These are phyloP conservation scores for Hiodon tergisus DNA, from an alignment of 2,113 vertebrate species.

Conservation along the genomic window DNA sequence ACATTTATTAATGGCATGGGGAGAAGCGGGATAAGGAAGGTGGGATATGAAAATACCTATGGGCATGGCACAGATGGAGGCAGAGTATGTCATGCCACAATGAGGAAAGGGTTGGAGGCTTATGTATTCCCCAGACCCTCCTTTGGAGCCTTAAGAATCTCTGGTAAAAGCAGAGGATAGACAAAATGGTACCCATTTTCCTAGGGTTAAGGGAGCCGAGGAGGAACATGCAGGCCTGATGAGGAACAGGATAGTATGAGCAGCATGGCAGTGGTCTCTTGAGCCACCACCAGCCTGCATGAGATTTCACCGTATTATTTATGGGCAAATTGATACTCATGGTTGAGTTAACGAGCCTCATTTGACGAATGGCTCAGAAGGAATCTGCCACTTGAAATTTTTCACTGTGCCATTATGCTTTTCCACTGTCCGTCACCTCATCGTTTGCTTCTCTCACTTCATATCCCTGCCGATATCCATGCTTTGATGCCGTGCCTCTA, in stretches of 20 bases:
- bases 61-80: too few species aligned
- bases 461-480: background rate
- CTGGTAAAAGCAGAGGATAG: background rate
- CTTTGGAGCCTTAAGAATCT: background rate
- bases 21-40: too few species aligned
- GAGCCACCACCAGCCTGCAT: background rate
- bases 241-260: background rate
- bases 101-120: too few species aligned
- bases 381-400: background rate
- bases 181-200: conserved; percentile 3
- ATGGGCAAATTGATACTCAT: conserved; percentile 8
- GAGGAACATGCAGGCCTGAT: too few species aligned
- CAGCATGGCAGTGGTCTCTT: background rate
- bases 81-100: too few species aligned
- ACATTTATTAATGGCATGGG: too few species aligned
- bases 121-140: too few species aligned
- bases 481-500: too few species aligned
- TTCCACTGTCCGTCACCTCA: background rate
- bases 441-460: background rate
- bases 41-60: too few species aligned
- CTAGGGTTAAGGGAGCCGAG: conserved; percentile 3
- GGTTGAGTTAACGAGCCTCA: conserved; percentile 19
- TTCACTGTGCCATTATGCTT: background rate
- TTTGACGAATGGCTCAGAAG: conserved; percentile 16
- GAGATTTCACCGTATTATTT: conserved; percentile 14